phyloP scores from a whole-genome alignment of 2,888 invertebrate species.

The Pycnomerus fuliginosus region DNA sequence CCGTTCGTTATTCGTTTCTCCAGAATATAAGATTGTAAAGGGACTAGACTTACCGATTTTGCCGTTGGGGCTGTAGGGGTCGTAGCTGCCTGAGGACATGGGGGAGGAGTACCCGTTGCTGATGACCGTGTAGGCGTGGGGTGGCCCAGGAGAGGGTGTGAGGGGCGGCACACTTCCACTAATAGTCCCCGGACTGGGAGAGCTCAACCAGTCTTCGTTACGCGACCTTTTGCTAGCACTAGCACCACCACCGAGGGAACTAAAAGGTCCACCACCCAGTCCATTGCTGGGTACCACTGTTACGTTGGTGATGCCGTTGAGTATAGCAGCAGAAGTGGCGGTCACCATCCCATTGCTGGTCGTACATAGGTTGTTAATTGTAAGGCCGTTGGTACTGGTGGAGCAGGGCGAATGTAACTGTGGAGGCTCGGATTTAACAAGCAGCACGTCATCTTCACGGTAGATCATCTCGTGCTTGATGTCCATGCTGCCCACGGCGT shows the following conservation, averaged over 20 bases:
- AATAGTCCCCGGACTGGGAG: constrained; percentile 61
- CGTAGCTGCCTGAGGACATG: constrained; percentile 85
- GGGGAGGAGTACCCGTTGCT: constrained; percentile 84
- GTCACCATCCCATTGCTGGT: constrained; percentile 47
- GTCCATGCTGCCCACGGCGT: constrained; percentile 55
- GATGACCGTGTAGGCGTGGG: constrained; percentile 56
- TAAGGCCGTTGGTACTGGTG: constrained; percentile 31
- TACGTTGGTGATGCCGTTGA: constrained; percentile 49
- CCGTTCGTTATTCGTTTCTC: too few species aligned
- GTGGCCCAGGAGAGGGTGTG: constrained; percentile 68
- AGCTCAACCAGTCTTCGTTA: constrained; percentile 65
- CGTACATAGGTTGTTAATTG: constrained; percentile 37
- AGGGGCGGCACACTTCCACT: constrained; percentile 59
- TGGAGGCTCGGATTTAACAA: constrained; percentile 56
- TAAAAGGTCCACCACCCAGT: constrained; percentile 36
- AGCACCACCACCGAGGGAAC: constrained; percentile 22
- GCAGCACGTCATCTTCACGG: constrained; percentile 54
- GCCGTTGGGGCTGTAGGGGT: constrained; percentile 86
- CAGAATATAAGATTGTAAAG: too few species aligned
- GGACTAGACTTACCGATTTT: constrained; percentile 72
- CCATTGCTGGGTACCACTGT: constrained; percentile 45
- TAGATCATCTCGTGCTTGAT: constrained; percentile 67
- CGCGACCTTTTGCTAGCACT: constrained; percentile 56
- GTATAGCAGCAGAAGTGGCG: constrained; percentile 36
- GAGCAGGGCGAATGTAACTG: constrained; percentile 45